Evolutionary conservation across 2,888 invertebrate genomes (phyloP).

Genomic region (Suillia variegata): DNA sequence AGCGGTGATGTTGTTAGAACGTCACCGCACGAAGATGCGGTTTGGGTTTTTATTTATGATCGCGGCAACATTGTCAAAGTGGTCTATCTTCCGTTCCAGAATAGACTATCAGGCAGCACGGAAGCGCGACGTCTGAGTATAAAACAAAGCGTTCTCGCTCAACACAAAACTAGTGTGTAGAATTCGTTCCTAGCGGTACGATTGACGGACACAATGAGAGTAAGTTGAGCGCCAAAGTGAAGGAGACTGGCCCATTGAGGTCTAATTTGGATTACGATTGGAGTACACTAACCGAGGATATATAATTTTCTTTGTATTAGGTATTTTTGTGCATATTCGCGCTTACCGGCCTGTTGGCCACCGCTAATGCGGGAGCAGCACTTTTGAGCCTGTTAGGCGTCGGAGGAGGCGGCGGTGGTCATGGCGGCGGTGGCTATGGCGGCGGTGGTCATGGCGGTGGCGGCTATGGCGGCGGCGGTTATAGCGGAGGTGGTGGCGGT

Average conservation of each 20-base stretch:
- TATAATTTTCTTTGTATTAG: slow-evolving; percentile 11
- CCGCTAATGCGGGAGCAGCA: slow-evolving; percentile 13
- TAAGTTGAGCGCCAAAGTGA: slow-evolving; percentile 5
- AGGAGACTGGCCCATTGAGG: background rate
- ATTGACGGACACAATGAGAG: slow-evolving; percentile 19
- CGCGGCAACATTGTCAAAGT: background rate
- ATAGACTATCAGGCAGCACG: background rate
- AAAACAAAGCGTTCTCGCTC: slow-evolving; percentile 6
- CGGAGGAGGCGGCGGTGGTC: slow-evolving; percentile 5
- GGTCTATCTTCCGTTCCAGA: background rate
- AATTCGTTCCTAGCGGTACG: slow-evolving; percentile 17
- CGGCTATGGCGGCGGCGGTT: slow-evolving; percentile 6
- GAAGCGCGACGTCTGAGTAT: slow-evolving; percentile 5
- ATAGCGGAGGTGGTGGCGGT: background rate
- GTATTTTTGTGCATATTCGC: slow-evolving; percentile 21
- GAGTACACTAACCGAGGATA: too few species aligned
- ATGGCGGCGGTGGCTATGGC: slow-evolving; percentile 8
- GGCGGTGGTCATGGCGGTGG: background rate
- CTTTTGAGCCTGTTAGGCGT: slow-evolving; percentile 6
- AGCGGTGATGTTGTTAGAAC: too few species aligned
- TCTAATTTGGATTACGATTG: too few species aligned
- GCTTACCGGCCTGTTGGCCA: slow-evolving; percentile 16
- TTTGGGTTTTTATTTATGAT: background rate
- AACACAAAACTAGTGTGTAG: slow-evolving; percentile 12
- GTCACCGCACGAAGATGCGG: background rate